Evolutionary conservation across 1,140 invertebrate genomes (phyloP).

Genomic region (Lepidurus couesii): DNA sequence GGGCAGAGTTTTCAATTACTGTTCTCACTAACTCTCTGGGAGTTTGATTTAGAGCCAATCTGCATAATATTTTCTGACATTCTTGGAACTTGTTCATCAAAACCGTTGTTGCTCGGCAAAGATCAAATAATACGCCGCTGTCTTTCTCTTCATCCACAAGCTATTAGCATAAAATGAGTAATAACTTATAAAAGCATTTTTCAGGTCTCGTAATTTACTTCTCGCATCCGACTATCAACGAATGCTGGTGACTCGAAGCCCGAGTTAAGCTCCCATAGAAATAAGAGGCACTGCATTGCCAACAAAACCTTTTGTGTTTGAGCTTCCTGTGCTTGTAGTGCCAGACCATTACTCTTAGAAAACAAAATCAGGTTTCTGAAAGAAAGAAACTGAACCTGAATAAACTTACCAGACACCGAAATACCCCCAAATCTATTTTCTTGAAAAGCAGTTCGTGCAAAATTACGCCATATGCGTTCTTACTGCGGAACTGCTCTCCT

Average conservation of each 20-base stretch:
- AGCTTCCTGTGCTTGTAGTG: conserved; percentile 5
- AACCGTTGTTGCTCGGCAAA: not conserved
- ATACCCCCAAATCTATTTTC: not conserved
- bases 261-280: not conserved
- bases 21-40: not conserved
- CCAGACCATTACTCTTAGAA: not conserved
- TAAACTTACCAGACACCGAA: not conserved
- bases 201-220: not conserved
- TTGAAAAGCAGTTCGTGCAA: not conserved
- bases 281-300: not conserved
- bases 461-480: not conserved
- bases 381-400: not conserved
- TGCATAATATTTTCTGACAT: not conserved
- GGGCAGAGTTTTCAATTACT: not conserved
- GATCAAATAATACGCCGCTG: not conserved
- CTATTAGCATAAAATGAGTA: not conserved
- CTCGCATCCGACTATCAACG: not conserved
- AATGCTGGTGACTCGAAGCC: not conserved
- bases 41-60: not conserved
- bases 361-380: not conserved
- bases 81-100: not conserved
- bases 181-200: not conserved
- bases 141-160: not conserved
- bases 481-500: not conserved
- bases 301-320: not conserved